Base-by-base conservation (phyloP, 2,888 invertebrate species). In the Ormyrus thymus region DNA sequence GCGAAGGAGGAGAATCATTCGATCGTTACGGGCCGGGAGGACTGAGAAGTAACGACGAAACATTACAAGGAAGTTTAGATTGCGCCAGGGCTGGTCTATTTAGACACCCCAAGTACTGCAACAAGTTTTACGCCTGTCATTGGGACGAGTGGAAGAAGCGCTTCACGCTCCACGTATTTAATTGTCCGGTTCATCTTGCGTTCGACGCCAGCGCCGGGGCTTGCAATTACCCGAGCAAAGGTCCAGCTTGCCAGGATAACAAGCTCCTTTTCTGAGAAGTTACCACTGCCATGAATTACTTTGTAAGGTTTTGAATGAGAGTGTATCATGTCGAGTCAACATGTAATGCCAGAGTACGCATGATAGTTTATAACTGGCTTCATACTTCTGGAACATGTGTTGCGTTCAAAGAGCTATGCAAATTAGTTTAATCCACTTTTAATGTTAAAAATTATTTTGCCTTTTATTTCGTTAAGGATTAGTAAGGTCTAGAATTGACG, bases 181-280 rank as follows among this genome's bases (percentile, higher is more conserved):
- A 95, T 86, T 96, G 95, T 85, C 95, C 95, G 0, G 92, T 96
- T 11, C 95, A 95, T 86, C 91, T 96, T 69, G 95, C 95, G 66
- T 96, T 95, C 85, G 95, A 96, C 87, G 92, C 93, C 29, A 93
- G 91, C 76, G 91, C 95, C 84, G 93, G 94, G n/a, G 96, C 95
- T 66, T 96, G 96, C 85, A 95, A 95, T 89, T 95, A 95, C 95
- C 95, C 95, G 1, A 95, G 94, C 86, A 94, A 95, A 86, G 95
- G 95, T 48, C 95, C 95, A 0, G 93, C 94, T 70, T 95, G 95
- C 87, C 93, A 94, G 83, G 94, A 93, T 72, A 93, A 95, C 85
- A 95, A 94, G 81, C 91, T 94, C 71, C 91, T 94, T 66, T 92
- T 93, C 81, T 93, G 55, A 83, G 51, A 7, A 46, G 53, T 13